Conservation (phyloP, 1,140 invertebrate genomes). For the Protaetia brevitarsis region DNA sequence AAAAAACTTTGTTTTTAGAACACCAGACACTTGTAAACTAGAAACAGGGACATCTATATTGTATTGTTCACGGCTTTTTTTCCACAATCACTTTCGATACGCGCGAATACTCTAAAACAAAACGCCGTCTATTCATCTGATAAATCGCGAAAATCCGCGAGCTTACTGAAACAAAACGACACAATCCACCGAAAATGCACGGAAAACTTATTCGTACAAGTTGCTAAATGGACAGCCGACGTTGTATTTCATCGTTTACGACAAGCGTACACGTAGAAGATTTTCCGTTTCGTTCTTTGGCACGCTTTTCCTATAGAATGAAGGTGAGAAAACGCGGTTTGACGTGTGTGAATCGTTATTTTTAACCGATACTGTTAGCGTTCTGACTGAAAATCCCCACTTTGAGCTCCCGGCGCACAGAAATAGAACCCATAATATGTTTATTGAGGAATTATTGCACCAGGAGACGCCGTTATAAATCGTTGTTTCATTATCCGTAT, state of each 20-base stretch:
- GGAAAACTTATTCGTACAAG: slow-evolving; percentile 1
- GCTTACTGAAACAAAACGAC: neutral
- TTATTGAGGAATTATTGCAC: slow-evolving; percentile 2
- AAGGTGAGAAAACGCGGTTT: neutral
- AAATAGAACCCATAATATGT: neutral
- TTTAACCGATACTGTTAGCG: neutral
- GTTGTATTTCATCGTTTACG: neutral
- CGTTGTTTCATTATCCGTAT: neutral
- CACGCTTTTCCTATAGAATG: neutral
- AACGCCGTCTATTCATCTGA: neutral
- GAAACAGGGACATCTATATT: too few species aligned
- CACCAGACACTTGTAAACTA: too few species aligned
- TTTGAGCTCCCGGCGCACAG: neutral
- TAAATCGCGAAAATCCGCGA: neutral
- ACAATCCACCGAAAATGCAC: neutral
- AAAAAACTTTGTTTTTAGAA: too few species aligned
- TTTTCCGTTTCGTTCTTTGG: neutral
- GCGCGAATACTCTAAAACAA: too few species aligned
- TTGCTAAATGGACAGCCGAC: neutral
- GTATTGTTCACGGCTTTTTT: too few species aligned
- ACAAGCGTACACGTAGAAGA: neutral
- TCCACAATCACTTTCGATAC: too few species aligned
- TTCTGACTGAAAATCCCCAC: neutral
- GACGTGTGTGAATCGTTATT: slow-evolving; percentile 5
- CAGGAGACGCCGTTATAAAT: neutral